Base-by-base conservation (phyloP, 2,797 vertebrate species). In the Acanthurus lineatus region DNA sequence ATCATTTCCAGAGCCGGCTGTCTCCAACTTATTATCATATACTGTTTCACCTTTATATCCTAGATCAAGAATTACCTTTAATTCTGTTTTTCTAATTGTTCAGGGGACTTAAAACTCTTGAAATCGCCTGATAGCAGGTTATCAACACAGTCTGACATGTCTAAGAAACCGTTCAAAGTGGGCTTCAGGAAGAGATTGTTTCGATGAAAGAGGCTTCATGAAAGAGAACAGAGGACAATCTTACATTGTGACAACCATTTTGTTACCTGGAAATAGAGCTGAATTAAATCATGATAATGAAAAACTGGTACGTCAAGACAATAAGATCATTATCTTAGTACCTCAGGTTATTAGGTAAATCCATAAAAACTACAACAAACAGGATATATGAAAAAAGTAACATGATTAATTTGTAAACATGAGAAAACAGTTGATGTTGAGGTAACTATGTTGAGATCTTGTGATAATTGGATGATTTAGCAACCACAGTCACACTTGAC, bases 371-470 rank as follows among this genome's bases (percentile, higher is more conserved):
- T n/a, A n/a, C 16, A 22, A 25, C 58, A 53, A 38, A 51, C 2
- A 47, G 2, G 60, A 45, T 5, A 32, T 22, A 60, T 17, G 28
- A 32, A 32, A 64, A 3, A 56, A 0, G 40, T 3, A 25, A n/a
- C 12, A 59, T n/a, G 12, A 66, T 42, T 40, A 5, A 5, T 48
- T 32, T 47, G n/a, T 58, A 52, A 63, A 69, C 40, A 54, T 5
- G 6, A 28, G 40, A 22, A 40, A 58, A 57, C 1, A 2, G n/a
- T 11, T 44, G 20, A 59, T 54, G 10, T n/a, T 2, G 48, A 77
- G 52, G 45, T 20, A n/a, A 73, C 32, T 17, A 54, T 5, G 9
- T 53, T 68, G 38, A 54, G 32, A 69, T 57, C 28, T 52, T 35
- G 57, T 28, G 42, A 47, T 22, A 20, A 47, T 5, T 1, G 42